Base-by-base conservation (phyloP, 2,113 vertebrate genomes). In the Aphyosemion australe region DNA sequence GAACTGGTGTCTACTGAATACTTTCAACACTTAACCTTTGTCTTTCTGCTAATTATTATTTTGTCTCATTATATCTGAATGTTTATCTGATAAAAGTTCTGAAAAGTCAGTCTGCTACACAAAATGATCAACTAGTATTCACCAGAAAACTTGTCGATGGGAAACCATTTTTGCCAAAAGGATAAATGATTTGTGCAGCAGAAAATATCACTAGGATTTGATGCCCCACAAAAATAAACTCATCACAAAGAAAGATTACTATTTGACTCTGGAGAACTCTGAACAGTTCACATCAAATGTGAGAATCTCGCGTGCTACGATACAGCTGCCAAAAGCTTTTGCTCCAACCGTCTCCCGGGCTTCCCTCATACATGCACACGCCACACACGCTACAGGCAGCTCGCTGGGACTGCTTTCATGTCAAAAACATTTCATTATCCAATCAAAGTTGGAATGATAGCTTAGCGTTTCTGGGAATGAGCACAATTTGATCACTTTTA, bases 401-500 rank as follows among this genome's bases (percentile, higher is more conserved):
- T 78, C 67, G 54, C 43, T 46, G 65, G 59, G 59, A 46, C 18
- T 12, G 19, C 70, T 76, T 78, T 65, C 46, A 74, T 34, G 72
- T 60, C 4, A 32, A 61, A 78, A 84, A 61, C 67, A 76, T 62
- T 74, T 66, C 60, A 71, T 78, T 75, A 82, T 54, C 71, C 51
- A 71, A 74, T 76, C 71, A 69, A 41, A 75, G 21, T 49, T 53
- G 61, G 48, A 16, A 54, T 46, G 41, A 65, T 62, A 72, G 61
- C 69, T 42, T 46, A n/a, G 45, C 6, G 19, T 72, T 70, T 56
- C 21, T 2, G 71, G 62, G 51, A 71, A 76, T 65, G 60, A 60
- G 47, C 15, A 8, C 45, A 45, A 15, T 68, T 65, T 82, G 62
- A 80, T 72, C 61, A 66, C 75, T 72, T 78, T 72, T 54, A 82